Base-by-base conservation (phyloP, 2,888 invertebrate genomes). In the Gymnoscelis rufifasciata region DNA sequence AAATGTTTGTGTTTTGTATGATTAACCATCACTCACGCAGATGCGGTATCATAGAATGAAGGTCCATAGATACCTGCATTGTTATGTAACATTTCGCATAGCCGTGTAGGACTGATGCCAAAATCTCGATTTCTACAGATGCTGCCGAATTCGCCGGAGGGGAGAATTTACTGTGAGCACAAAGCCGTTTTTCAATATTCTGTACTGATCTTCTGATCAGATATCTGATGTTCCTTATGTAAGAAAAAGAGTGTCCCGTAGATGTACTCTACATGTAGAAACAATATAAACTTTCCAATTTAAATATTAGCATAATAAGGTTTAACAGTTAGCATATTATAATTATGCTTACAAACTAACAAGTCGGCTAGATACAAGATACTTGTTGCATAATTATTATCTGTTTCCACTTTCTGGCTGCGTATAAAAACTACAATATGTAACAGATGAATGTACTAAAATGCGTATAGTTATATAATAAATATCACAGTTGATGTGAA, bases 61-160 rank as follows among this genome's bases (percentile, higher is more conserved):
- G 57, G 59, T 57, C 63, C 60, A 64, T 76, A 30, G 3, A 31
- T 31, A 81, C 78, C 84, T 83, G 86, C 86, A 86, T 61, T 73
- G 71, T 86, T 83, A 78, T 70, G 72, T 78, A 83, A 86, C 71
- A 64, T 69, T 74, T 80, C 72, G 83, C 81, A 71, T 78, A 78
- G 83, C 81, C 71, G 79, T 78, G 69, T 66, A 70, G 73, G 74
- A 70, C 66, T 57, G 70, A 66, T 83, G 83, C 82, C 83, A 83
- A 84, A 77, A 74, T 71, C 73, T 74, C 67, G 69, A 69, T 74
- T 63, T 52, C 63, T 61, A 59, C 60, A 57, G 60, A 61, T 64
- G 58, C 57, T 52, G 54, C 62, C 51, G 57, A 59, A 55, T 52
- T 40, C 57, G 47, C 57, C 54, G 56, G 19, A 19, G 54, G 53